These are phyloP conservation scores for Aphrocallistes beatrix DNA, from an alignment of 37 sponge, comb jelly and placozoan species.

Conservation along the genomic window DNA sequence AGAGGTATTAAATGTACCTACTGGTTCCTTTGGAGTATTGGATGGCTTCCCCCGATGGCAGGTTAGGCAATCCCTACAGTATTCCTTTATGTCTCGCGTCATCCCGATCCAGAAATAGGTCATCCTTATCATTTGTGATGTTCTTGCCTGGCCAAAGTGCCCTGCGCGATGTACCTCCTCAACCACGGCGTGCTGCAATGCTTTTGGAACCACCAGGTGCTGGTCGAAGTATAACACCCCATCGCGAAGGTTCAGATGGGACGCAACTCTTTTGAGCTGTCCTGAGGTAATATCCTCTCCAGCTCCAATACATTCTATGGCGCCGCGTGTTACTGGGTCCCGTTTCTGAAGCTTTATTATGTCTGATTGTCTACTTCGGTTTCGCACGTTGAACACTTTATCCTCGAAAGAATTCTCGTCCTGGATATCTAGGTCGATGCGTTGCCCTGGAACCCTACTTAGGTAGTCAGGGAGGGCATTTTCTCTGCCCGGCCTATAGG, in stretches of 20 bases:
- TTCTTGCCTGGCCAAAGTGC: background rate
- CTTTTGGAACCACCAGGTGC: background rate
- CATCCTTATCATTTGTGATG: background rate
- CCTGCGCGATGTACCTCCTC: background rate
- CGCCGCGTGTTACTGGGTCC: background rate
- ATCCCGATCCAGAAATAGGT: background rate
- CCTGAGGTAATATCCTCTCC: background rate
- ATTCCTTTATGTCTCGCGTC: background rate
- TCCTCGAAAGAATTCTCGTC: background rate
- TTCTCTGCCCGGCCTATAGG: background rate
- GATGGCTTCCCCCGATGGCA: background rate
- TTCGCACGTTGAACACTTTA: background rate
- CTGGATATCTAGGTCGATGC: background rate
- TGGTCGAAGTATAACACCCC: background rate
- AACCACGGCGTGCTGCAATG: background rate
- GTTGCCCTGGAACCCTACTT: background rate
- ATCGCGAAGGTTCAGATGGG: background rate
- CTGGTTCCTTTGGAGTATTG: background rate
- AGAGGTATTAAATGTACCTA: background rate
- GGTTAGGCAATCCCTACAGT: background rate
- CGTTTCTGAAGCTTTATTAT: background rate
- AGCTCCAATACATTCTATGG: background rate
- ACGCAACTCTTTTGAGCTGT: background rate
- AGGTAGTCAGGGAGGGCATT: background rate
- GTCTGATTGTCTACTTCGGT: too few relatives aligned